Percentiles rank a stretch among this genome's conserved stretches.
Conservation (phyloP, 2,888 invertebrate genomes). For the Drosophila eohydei region DNA sequence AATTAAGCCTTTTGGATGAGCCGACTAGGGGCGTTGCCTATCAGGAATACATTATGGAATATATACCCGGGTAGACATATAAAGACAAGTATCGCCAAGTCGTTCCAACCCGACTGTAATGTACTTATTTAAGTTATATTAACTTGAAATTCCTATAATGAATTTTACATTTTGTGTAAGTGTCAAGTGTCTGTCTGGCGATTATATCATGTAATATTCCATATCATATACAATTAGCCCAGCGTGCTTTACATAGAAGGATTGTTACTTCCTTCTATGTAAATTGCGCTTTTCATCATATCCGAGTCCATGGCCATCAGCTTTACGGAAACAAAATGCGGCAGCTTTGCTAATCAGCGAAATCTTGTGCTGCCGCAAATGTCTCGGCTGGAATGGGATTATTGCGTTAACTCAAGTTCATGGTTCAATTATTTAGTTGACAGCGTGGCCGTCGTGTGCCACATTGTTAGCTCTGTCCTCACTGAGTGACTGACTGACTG, state of each 20-base stretch:
- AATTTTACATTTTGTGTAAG: too few relatives aligned
- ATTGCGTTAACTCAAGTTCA: conserved; percentile 70
- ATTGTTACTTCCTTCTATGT: conserved; percentile 8
- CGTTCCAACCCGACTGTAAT: background rate
- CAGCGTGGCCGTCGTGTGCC: conserved; percentile 30
- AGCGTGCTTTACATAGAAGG: background rate
- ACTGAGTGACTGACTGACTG: background rate
- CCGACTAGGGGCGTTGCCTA: too few relatives aligned
- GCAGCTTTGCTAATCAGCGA: conserved; percentile 16
- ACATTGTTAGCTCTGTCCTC: conserved; percentile 20
- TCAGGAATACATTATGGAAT: too few relatives aligned
- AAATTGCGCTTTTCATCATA: conserved; percentile 15
- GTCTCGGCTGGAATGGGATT: conserved; percentile 16
- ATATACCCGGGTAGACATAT: background rate
- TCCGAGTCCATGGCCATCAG: conserved; percentile 14
- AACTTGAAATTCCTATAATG: background rate
- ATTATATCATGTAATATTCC: too few relatives aligned
- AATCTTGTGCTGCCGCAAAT: conserved; percentile 19
- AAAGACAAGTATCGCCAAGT: background rate
- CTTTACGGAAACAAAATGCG: conserved; percentile 33
- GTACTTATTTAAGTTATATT: background rate
- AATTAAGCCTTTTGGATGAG: too few relatives aligned
- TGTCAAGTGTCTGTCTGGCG: background rate
- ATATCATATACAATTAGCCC: background rate
- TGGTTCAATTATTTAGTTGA: conserved; percentile 68